These are phyloP conservation scores for Acrossocheilus fasciatus DNA, from an alignment of 2,797 vertebrate species.

Conservation along the genomic window DNA sequence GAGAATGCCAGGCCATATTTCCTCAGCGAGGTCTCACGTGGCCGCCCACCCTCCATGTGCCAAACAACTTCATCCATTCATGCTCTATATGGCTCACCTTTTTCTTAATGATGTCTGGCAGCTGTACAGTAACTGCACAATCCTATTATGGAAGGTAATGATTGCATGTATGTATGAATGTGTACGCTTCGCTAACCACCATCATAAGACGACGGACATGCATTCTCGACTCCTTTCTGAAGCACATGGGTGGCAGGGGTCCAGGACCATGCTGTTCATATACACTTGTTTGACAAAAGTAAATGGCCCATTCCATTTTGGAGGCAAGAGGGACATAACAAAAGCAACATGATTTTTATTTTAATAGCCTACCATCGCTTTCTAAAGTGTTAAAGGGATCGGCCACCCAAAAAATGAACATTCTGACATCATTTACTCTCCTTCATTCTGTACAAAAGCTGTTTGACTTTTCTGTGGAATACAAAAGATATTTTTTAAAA, in stretches of 20 bases:
- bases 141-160: conserved; percentile 68
- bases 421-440: conserved; percentile 16
- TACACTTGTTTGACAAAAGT: conserved; percentile 2
- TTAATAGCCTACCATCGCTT: not conserved
- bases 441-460: not conserved
- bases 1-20: conserved; percentile 48
- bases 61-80: conserved; percentile 62
- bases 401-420: not conserved
- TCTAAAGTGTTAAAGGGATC: not conserved
- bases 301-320: not conserved
- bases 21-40: conserved; percentile 41
- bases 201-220: not conserved
- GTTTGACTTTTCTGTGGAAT: not conserved
- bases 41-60: conserved; percentile 62
- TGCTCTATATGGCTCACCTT: conserved; percentile 55
- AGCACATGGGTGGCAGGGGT: conserved; percentile 67
- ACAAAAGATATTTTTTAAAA: not conserved
- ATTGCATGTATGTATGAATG: not conserved
- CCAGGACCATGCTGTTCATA: not conserved
- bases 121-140: conserved; percentile 57
- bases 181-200: not conserved
- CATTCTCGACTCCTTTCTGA: conserved; percentile 51
- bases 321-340: not conserved
- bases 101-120: conserved; percentile 67
- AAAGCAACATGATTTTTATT: not conserved